Base-by-base conservation (phyloP, 2,113 vertebrate genomes). In the Mionectes macconnelli region DNA sequence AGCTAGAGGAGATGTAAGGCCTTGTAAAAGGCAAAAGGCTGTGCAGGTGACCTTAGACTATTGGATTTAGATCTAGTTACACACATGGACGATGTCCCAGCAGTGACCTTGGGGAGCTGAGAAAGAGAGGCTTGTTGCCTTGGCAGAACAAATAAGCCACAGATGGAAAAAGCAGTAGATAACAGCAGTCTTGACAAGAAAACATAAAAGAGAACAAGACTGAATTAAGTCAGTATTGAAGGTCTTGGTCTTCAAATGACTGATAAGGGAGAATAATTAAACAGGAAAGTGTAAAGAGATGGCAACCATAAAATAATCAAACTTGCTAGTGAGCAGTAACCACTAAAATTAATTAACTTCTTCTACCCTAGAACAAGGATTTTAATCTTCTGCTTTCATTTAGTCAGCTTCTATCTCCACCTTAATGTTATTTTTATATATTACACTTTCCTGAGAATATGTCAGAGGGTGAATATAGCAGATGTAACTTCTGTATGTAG, bases 251-350 rank as follows among this genome's bases (percentile, higher is more conserved):
- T 95, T 81, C 90, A 82, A 90, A 75, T 84, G 56, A 57, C 72
- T 93, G 80, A 93, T 93, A 96, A 94, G 62, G 66, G 57, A 92
- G 37, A 89, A 90, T 57, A 93, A 86, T 95, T 80, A 95, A 88
- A 91, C 67, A 83, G 70, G 74, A 90, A 89, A 68, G 66, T 24
- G 50, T 87, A 77, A 85, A 80, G 72, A 86, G 47, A 67, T 84
- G 75, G 44, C 42, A 96, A 79, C 73, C n/a, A 35, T 93, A 90
- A 96, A 90, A 80, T 78, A 91, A 90, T 94, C 52, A 75, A 64
- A 82, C 40, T 78, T 78, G 28, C 47, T 68, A 33, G 52, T 68
- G 57, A 87, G 53, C 49, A 82, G 53, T 66, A 90, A 56, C 42
- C 28, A 39, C 73, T 79, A 57, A 72, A 87, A 72, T 84, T 47